Base-by-base conservation (phyloP, 2,113 vertebrate genomes). In the Burhinus bistriatus region DNA sequence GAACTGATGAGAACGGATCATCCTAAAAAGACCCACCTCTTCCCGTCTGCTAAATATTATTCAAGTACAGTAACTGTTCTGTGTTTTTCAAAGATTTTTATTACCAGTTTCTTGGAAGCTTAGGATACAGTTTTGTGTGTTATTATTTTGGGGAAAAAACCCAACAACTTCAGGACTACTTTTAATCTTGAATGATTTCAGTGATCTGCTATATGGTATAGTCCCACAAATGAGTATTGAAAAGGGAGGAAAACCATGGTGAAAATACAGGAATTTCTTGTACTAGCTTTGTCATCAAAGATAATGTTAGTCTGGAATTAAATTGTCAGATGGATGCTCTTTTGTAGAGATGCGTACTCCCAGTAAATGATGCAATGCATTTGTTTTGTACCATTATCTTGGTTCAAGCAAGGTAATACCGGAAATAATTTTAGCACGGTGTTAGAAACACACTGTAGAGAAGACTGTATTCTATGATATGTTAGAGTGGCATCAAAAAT, bases 141-240 rank as follows among this genome's bases (percentile, higher is more conserved):
- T 27, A 8, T 90, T 84, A 30, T 34, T 81, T 54, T 20, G 11
- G 3, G 1, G 2, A 9, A 54, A 64, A 66, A 62, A 10, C 0
- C 0, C 13, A 72, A 16, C 15, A 23, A 2, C 26, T 15, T 54
- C n/a, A 70, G 5, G 11, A 11, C 49, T 51, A 7, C 23, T 49
- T 13, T 25, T 25, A 51, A 51, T 2, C 3, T 38, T 55, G 38
- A 57, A 38, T 83, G 5, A 75, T 86, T 83, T 88, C 47, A n/a
- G 32, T 80, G 23, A 11, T 81, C 36, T 93, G 13, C 64, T 81
- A 1, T 64, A 14, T 84, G 9, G 3, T 52, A 5, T 27, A 44
- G 23, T 51, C 9, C 12, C 47, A 73, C 5, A 45, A 83, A 65
- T n/a, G 9, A 52, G 3, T n/a, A 47, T 34, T 51, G 58, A 81